These are phyloP conservation scores for Bagarius yarrelli DNA, from an alignment of 2,113 vertebrate genomes.

Conservation along the genomic window DNA sequence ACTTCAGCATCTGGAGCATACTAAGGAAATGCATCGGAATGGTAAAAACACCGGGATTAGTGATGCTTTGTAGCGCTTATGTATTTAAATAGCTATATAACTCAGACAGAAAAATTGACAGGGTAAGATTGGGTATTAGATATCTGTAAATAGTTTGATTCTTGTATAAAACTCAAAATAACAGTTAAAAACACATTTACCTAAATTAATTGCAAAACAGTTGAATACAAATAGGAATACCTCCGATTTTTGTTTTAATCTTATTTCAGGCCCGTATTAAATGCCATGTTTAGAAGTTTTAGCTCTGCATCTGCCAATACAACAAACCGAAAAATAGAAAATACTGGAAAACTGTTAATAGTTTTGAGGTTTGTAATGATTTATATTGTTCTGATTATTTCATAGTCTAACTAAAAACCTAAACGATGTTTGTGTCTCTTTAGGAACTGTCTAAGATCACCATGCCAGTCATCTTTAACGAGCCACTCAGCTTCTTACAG, in stretches of 20 bases:
- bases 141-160: background rate
- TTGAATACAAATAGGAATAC: background rate
- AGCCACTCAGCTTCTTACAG: conserved; percentile 95
- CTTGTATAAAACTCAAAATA: background rate
- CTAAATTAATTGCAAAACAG: too few relatives aligned
- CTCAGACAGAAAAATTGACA: background rate
- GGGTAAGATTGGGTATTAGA: background rate
- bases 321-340: too few relatives aligned
- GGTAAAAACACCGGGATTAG: conserved; percentile 71
- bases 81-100: background rate
- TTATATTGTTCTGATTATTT: background rate
- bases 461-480: conserved; percentile 98
- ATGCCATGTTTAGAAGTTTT: too few relatives aligned
- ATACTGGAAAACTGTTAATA: too few relatives aligned
- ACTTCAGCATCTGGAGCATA: conserved; percentile 99
- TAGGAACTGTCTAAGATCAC: conserved; percentile 98
- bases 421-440: conserved; percentile 5
- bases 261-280: too few relatives aligned
- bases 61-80: background rate
- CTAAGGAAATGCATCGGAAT: conserved; percentile 98
- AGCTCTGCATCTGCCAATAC: too few relatives aligned
- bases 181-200: background rate
- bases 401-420: background rate
- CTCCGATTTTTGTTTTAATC: background rate
- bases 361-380: too few relatives aligned